Evolutionary conservation across 2,888 invertebrate genomes (phyloP), one percentile per base, ranked within the genome.

Genomic region (Phyto melanocephala): DNA sequence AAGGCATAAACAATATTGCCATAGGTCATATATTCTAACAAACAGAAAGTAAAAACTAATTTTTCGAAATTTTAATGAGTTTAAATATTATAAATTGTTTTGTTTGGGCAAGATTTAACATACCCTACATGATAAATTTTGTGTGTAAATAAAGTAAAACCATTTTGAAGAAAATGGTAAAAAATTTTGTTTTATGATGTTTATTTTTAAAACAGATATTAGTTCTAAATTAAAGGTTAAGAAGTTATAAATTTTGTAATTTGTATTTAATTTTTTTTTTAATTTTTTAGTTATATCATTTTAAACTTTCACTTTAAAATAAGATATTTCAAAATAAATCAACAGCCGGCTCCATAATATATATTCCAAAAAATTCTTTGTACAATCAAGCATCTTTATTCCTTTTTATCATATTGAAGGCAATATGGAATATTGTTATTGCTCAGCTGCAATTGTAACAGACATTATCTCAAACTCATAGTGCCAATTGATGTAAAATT

Each of bases 401-500:
- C 6, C 28, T 28, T 62, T 13, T 45, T 22, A 42, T 62, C 10
- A n/a, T 42, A 45, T 63, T 37, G 15, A 67, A 50, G 20, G 40
- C 54, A 54, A 68, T 54, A 40, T 42, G 17, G 28, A 42, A 68
- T 47, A 22, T 35, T 37, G 37, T 35, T 40, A 13, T 45, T 28
- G 40, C 40, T 37, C 7, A 35, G 17, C 22, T 24, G 62, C 52
- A 77, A 45, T 62, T 70, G 42, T 54, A 62, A 35, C 20, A 70
- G 62, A 45, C 37, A 77, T 52, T 70, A 68, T 70, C 68, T 77
- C 35, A 33, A 62, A 54, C 52, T 62, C 24, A 17, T 62, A 62
- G 22, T 77, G 68, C 45, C 54, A 77, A 70, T 70, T 70, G 62
- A 70, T 63, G 52, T 70, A 35, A 70, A 62, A 77, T 70, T 62